Base-by-base conservation (phyloP, 2,888 invertebrate species). In the Xestobium rufovillosum region DNA sequence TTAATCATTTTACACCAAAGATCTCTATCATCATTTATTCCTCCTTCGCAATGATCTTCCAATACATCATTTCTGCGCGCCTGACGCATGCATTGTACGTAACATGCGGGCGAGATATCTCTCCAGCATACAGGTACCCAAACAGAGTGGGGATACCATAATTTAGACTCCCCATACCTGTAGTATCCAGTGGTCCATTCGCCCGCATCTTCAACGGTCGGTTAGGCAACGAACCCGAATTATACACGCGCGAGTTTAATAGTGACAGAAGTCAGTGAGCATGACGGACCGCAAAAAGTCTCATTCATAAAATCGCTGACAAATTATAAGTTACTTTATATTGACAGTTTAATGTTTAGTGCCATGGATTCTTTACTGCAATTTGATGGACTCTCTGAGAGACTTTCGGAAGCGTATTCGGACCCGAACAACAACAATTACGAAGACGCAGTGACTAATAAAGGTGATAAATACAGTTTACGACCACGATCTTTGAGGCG, bases 381-480 rank as follows among this genome's bases (percentile, higher is more conserved):
- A 30, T 55, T 45, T 44, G 39, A 41, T 19, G 37, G 33, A 29
- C 43, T 46, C 17, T 33, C 45, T 14, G 41, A 40, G 3, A 38
- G 41, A 31, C 31, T 38, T 11, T 19, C 23, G 23, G 23, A 33
- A 31, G 37, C 40, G 2, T 62, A 54, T 42, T 56, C 61, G 14
- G 66, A 67, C 48, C 52, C 60, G 15, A 66, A 63, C 44, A 67
- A 65, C 47, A 67, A 67, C 47, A 63, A 61, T 45, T 61, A 60
- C 42, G 63, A 66, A 40, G 59, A 57, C 30, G 47, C 27, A 15
- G 31, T 44, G 3, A 43, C 47, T 11, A 35, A 35, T 37, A 63
- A 58, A 42, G 67, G 53, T 45, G 77, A 77, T 50, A 76, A 80
- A 55, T 83, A 83, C 61, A 80, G 81, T 11, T 63, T 83, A 41